Evolutionary conservation across 1,140 invertebrate species (phyloP), one percentile per base, ranked within the genome.

Genomic region (Drosophila oshimai): DNA sequence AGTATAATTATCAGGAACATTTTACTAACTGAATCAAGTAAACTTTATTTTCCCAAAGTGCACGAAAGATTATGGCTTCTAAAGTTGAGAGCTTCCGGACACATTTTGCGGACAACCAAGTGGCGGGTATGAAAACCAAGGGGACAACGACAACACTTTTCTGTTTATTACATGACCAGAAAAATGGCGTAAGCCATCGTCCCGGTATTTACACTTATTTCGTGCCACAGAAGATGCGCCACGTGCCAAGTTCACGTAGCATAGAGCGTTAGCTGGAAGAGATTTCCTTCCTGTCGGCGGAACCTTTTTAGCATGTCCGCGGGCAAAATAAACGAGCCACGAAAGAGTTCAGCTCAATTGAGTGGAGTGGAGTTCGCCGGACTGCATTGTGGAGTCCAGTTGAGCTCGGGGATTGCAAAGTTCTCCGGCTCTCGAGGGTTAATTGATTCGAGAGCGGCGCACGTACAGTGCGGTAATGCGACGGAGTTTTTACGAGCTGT

Each of bases 121-220:
- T 2, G 18, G 17, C n/a, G 12, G 29, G 6, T 24, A 18, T 15
- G 15, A 22, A 17, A 20, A 24, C 15, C 29, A 29, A 9, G 4
- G 28, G 26, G 13, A 28, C 18, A 29, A 39, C 39, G 61, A 49
- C 34, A 50, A 29, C 44, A 18, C 45, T 17, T 67, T 50, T 55
- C 49, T 76, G 87, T 86, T 86, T 87, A 86, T 87, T 86, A 86
- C 76, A 57, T 44, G 62, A 50, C 60, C 55, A 65, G 51, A 71
- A 87, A 87, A 83, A 54, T 54, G 28, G 10, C 34, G 73, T 77
- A 70, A 87, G 81, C 74, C 81, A 81, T 87, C 81, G 81, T 77
- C 55, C 42, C 37, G 72, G 73, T 81, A 87, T 87, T 87, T 87
- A 65, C 81, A 77, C 76, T 77, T 88, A 76, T 81, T 81, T 81